phyloP scores from a whole-genome alignment of 2,113 vertebrate species.

The Sebastes fasciatus region DNA sequence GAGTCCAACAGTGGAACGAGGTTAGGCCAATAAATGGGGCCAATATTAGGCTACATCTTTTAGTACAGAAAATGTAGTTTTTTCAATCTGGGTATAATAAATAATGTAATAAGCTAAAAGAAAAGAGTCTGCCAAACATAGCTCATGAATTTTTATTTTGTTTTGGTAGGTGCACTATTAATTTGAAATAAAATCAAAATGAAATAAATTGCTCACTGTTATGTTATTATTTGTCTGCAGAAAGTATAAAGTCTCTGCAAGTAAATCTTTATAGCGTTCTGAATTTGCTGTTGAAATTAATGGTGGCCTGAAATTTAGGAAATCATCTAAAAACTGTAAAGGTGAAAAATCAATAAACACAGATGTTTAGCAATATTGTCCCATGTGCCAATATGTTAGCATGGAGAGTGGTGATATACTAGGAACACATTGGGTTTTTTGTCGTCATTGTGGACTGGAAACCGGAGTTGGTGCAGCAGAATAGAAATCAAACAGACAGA shows the following conservation, averaged over 20 bases:
- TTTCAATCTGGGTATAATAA: neutral
- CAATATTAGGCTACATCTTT: no score
- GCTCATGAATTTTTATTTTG: neutral
- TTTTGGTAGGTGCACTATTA: neutral
- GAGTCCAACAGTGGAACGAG: constrained; percentile 8
- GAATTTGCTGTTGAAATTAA: neutral
- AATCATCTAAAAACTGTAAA: neutral
- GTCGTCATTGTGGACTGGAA: neutral
- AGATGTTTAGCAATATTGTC: neutral
- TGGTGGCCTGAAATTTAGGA: neutral
- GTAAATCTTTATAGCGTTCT: neutral
- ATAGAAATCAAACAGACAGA: neutral
- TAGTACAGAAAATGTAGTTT: neutral
- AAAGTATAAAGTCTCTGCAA: neutral
- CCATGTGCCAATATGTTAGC: neutral
- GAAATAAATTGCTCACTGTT: neutral
- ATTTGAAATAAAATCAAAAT: neutral
- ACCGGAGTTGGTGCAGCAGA: neutral
- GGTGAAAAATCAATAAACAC: neutral
- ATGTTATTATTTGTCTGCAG: neutral
- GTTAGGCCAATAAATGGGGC: neutral
- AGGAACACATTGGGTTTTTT: neutral
- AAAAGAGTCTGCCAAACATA: neutral
- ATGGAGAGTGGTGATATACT: neutral
- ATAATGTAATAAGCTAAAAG: neutral